Evolutionary conservation across 2,888 invertebrate genomes (phyloP), one percentile per base, ranked within the genome.

Genomic region (Lithophane ornitopus): DNA sequence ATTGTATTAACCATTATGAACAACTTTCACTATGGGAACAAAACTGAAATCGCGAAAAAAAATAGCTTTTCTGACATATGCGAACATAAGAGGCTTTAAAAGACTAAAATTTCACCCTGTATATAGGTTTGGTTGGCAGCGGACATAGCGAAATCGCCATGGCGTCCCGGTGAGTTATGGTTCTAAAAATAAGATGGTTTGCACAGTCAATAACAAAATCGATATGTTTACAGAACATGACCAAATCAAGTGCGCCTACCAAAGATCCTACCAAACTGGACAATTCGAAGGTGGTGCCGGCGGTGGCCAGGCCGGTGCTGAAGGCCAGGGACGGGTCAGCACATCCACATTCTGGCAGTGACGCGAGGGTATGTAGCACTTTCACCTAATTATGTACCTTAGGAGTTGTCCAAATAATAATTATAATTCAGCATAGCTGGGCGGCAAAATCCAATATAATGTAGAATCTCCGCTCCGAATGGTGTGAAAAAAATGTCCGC

Each of bases 261-360:
- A 87, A 89, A 75, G 93, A 93, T 19, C 41, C 88, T 7, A 58
- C 78, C 3, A 93, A 93, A 76, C 34, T 87, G 12, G 93, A 94
- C 14, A 54, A 81, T 0, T 66, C 84, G 0, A 91, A 92, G 81
- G 85, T 85, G 28, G 91, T 90, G 39, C 54, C 88, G 7, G 74
- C 82, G 0, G 68, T 85, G 0, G 52, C 81, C 0, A 84, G 89
- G 2, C 83, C 91, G 0, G 81, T 87, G 4, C 93, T 94, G 67
- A 97, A 97, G 89, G 95, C 97, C 61, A 97, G 96, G 88, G 98
- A 98, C 89, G 98, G 98, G 19, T 98, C 98, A 1, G 98, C 98
- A 0, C 98, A 98, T 95, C 97, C 97, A 7, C 97, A 98, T 94
- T 92, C 97, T 84, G 97, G 98, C 67, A 97, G 97, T 88, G 96